Percentiles rank a stretch among this genome's conserved stretches.
phyloP scores from a whole-genome alignment of 2,888 invertebrate genomes.

The Exephanes ischioxanthus region DNA sequence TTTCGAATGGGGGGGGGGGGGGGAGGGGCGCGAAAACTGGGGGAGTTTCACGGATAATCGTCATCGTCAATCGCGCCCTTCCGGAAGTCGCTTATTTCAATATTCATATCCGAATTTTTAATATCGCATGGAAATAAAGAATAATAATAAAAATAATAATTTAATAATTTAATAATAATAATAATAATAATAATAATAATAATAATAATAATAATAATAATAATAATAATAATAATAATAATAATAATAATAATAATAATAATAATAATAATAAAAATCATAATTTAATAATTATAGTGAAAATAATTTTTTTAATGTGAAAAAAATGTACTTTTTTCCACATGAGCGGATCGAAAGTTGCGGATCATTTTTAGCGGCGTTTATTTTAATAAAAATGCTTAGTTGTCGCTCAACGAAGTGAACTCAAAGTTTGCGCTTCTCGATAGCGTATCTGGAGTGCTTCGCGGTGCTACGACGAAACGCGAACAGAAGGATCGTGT shows the following conservation, averaged over 20 bases:
- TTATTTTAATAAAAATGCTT: conserved; percentile 6
- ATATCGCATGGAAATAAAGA: neutral
- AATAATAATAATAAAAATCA: neutral
- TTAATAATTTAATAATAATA: neutral
- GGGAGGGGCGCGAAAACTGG: neutral
- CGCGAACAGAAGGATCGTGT: conserved; percentile 20
- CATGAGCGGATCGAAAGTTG: too few relatives aligned
- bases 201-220: neutral
- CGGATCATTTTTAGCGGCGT: neutral
- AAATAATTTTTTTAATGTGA: neutral
- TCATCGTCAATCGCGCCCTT: neutral
- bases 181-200: neutral
- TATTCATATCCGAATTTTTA: too few relatives aligned
- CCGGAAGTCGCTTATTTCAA: neutral
- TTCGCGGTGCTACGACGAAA: neutral
- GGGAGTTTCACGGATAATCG: neutral
- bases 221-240: neutral
- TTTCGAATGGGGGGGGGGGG: neutral
- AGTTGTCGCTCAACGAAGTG: conserved; percentile 22
- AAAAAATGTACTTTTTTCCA: neutral
- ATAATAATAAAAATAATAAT: neutral
- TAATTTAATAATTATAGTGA: neutral
- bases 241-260: neutral
- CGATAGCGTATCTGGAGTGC: neutral
- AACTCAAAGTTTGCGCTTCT: neutral